Conservation (phyloP, 1,140 invertebrate genomes). For the Drosophila santomea region DNA sequence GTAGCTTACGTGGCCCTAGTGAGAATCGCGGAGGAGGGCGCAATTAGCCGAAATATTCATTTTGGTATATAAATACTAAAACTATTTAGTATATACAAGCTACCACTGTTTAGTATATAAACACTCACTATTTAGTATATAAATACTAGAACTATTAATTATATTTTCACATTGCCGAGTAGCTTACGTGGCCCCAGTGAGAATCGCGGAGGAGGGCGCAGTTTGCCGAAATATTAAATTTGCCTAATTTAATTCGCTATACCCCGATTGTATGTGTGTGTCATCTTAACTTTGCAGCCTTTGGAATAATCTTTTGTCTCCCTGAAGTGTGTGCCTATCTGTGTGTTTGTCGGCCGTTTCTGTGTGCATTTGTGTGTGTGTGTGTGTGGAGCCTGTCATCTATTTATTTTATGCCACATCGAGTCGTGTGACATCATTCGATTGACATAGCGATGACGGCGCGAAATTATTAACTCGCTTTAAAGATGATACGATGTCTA, state of each 20-base stretch:
- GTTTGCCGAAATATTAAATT: too few species aligned
- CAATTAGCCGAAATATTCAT: too few species aligned
- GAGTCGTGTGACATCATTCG: slow-evolving; percentile 65
- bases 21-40: too few species aligned
- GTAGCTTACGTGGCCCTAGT: too few species aligned
- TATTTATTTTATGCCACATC: slow-evolving; percentile 55
- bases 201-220: neutral
- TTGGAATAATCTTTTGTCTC: slow-evolving; percentile 54
- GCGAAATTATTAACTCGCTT: slow-evolving; percentile 19
- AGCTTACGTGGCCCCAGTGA: neutral
- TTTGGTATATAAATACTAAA: too few species aligned
- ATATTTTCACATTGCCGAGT: neutral
- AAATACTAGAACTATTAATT: too few species aligned
- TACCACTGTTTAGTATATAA: too few species aligned
- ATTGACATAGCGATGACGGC: slow-evolving; percentile 55
- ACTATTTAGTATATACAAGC: too few species aligned
- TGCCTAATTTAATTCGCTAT: slow-evolving; percentile 8
- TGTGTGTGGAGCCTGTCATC: slow-evolving; percentile 37
- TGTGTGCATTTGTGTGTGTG: slow-evolving; percentile 5
- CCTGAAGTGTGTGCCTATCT: slow-evolving; percentile 3
- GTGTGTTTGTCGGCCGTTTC: neutral
- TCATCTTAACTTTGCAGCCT: slow-evolving; percentile 8
- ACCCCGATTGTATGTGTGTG: neutral
- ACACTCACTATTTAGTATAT: too few species aligned
- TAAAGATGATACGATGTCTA: slow-evolving; percentile 5